Percentiles rank a stretch among this genome's conserved stretches.
phyloP scores from a whole-genome alignment of 53 echinoderm and acorn worm species.

The Zoroaster sp. region DNA sequence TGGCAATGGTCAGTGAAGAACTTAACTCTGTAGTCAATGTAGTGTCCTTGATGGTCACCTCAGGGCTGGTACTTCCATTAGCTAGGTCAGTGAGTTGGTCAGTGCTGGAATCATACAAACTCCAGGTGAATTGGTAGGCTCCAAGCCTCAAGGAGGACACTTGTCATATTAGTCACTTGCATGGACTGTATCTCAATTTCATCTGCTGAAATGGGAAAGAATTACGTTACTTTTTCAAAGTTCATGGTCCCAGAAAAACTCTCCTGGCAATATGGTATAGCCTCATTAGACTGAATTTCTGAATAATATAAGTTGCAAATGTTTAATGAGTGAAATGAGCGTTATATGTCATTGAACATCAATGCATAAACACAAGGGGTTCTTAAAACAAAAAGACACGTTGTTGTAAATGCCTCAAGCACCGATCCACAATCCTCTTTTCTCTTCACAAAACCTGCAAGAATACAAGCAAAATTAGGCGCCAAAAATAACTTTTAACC shows the following conservation, averaged over 20 bases:
- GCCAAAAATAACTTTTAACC: no score
- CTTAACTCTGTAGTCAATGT: not conserved
- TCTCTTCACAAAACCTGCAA: no score
- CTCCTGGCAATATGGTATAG: no score
- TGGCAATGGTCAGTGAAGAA: not conserved
- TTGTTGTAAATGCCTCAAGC: no score
- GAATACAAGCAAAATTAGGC: no score
- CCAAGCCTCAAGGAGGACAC: not conserved
- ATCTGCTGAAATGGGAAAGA: not conserved
- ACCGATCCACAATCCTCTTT: no score
- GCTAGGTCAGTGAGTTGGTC: not conserved
- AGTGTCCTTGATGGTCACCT: not conserved
- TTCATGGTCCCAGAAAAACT: not conserved
- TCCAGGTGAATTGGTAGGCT: not conserved
- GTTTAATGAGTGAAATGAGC: not conserved
- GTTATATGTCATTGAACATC: not conserved
- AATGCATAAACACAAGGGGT: not conserved
- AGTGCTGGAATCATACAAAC: not conserved
- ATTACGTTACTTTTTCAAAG: not conserved
- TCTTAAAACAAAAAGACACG: no score
- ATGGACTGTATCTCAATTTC: not conserved
- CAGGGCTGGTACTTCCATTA: not conserved
- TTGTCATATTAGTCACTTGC: not conserved
- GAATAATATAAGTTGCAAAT: no score
- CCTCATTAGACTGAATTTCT: no score